Base-by-base conservation (phyloP, 2,888 invertebrate genomes). In the Agelastica alni region DNA sequence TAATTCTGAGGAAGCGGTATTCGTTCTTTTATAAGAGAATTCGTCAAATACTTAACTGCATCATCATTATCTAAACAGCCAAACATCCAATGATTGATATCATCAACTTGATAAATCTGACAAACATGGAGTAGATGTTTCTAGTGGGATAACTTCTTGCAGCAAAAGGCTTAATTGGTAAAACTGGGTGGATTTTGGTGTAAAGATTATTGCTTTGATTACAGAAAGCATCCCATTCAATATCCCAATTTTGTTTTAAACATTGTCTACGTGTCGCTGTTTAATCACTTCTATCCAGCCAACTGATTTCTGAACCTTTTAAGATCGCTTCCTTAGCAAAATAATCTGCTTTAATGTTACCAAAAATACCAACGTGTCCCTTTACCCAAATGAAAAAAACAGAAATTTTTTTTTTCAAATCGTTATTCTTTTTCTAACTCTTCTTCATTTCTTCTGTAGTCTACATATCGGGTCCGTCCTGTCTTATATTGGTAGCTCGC, bases 241-340 rank as follows among this genome's bases (percentile, higher is more conserved):
- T 30, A 30, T 30, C 3, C 30, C 30, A 30, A 30, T 30, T 30
- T 30, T 30, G 30, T 30, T 30, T 30, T 30, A 30, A 30, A 22
- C 22, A 4, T 22, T 22, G 22, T 7, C 7, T 22, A 22, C 7
- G 22, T 22, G 7, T 22, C 7, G 22, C 22, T 22, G 22, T 5
- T 22, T 7, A n/a, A n/a, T n/a, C n/a, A n/a, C n/a, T n/a, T n/a
- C n/a, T n/a, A n/a, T n/a, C n/a, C n/a, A n/a, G 22, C 6, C 22
- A 22, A 22, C 22, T 22, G 22, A 30, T 30, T 30, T 30, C 30
- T 30, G 30, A 30, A 7, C 30, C 30, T 30, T 30, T 30, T 30
- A n/a, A 30, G n/a, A 30, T 30, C 30, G 22, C 4, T 22, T 22
- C 7, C 4, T 22, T 22, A 22, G 22, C 22, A 22, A 22, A 22